Evolutionary conservation across 2,113 vertebrate genomes (phyloP), one percentile per base, ranked within the genome.

Genomic region (Dryoscopus gambensis): DNA sequence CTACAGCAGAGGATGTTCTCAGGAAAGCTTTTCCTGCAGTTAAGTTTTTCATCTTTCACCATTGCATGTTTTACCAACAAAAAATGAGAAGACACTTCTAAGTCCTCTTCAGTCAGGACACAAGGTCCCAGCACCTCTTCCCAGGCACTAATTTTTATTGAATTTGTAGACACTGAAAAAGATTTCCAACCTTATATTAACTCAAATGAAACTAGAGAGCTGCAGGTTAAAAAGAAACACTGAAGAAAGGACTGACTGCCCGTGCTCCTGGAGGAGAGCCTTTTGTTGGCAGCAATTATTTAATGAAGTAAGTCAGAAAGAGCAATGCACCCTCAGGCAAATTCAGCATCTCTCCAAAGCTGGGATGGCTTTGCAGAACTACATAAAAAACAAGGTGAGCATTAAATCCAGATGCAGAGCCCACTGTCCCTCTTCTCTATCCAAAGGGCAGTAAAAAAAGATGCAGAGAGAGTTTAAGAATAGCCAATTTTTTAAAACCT

Each of bases 81-180:
- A 56, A 62, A 55, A 19, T 6, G 7, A 35, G 52, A 85, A 25
- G 10, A 23, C 0, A 0, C 33, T 24, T 31, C 0, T 0, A 78
- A 8, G 14, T 11, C 35, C 55, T 21, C 42, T 74, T 62, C 39
- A 42, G 56, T 9, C 52, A 76, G 39, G 49, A 79, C 49, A 76
- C 39, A 35, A 46, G 25, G 23, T 28, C 42, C 23, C 24, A 59
- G 33, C n/a, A 63, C 3, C 6, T 65, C 55, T 40, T 70, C 42
- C 59, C 55, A 73, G 30, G 20, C 25, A 52, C n/a, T 46, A 17
- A 35, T 15, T 88, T 71, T 46, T 53, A 40, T 1, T 77, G 18
- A 33, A 60, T 73, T 44, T 60, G 39, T 10, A 86, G 44, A 67
- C 37, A 68, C 13, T 25, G 62, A 46, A 53, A 37, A 20, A 23